These are phyloP conservation scores for Lysiphlebus fabarum DNA, from an alignment of 1,140 invertebrate species.

Conservation along the genomic window DNA sequence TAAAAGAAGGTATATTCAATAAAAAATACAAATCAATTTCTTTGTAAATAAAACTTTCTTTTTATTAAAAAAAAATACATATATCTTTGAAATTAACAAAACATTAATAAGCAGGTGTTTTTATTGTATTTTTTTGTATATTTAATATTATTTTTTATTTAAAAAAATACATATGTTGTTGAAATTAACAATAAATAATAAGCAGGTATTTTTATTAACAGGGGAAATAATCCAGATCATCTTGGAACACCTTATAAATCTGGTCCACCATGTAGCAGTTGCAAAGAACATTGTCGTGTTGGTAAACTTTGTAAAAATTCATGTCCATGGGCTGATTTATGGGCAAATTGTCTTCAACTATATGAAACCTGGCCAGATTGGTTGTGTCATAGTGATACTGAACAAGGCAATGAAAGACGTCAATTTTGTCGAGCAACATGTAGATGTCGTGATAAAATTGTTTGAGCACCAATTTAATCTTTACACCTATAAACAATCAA, in stretches of 20 bases:
- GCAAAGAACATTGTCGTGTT: constrained; percentile 62
- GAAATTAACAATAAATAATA: too few species aligned
- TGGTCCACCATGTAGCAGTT: constrained; percentile 64
- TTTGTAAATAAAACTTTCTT: too few species aligned
- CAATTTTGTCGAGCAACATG: constrained; percentile 71
- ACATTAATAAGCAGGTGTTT: too few species aligned
- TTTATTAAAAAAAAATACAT: too few species aligned
- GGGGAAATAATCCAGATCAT: constrained; percentile 65
- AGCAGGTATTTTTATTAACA: constrained; percentile 49
- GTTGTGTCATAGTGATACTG: constrained; percentile 61
- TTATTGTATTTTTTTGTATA: too few species aligned
- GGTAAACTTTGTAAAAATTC: constrained; percentile 71
- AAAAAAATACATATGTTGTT: too few species aligned
- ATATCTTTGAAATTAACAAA: too few species aligned
- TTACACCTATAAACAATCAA: too few species aligned
- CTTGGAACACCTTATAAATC: constrained; percentile 66
- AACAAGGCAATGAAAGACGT: constrained; percentile 57
- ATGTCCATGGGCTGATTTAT: constrained; percentile 67
- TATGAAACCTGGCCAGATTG: constrained; percentile 58
- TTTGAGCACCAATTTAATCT: constrained; percentile 20
- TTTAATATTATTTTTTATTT: too few species aligned
- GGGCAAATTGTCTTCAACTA: constrained; percentile 70
- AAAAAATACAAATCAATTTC: too few species aligned
- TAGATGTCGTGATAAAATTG: constrained; percentile 60
- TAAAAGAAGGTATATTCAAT: too few species aligned